Evolutionary conservation across 2,888 invertebrate species (phyloP).

Genomic region (Acanthosepion lycidas): DNA sequence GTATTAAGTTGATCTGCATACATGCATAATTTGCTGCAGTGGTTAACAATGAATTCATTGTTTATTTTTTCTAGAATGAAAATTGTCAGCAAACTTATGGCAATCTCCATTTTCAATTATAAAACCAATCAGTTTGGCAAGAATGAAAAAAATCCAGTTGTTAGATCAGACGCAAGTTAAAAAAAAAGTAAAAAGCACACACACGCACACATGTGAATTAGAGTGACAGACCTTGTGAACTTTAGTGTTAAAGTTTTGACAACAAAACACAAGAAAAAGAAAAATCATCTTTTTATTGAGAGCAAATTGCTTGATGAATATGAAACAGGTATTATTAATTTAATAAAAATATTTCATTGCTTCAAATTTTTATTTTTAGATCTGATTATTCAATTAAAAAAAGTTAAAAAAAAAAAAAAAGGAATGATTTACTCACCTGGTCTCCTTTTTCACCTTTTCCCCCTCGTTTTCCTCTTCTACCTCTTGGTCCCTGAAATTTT

Average conservation of each 20-base stretch:
- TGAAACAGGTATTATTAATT: background rate
- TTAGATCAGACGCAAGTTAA: conserved; percentile 33
- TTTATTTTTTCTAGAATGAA: background rate
- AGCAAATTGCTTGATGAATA: background rate
- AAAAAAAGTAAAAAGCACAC: background rate
- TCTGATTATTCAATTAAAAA: background rate
- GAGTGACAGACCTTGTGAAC: background rate
- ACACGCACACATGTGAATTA: background rate
- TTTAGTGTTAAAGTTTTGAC: background rate
- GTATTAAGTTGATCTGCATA: background rate
- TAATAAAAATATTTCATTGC: background rate
- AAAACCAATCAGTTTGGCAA: background rate
- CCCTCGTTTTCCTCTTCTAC: conserved; percentile 92
- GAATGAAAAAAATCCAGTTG: background rate
- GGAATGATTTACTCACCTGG: conserved; percentile 77
- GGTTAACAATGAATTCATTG: background rate
- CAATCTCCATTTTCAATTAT: background rate
- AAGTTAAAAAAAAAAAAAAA: background rate
- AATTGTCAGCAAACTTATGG: background rate
- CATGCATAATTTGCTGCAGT: background rate
- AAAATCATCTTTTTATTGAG: background rate
- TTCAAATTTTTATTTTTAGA: background rate
- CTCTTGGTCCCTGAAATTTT: conserved; percentile 83
- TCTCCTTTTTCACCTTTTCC: conserved; percentile 94
- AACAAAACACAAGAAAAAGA: background rate